Percentiles rank a stretch among this genome's conserved stretches.
These are phyloP conservation scores for Pyrrhosoma nymphula DNA, from an alignment of 2,888 invertebrate genomes.

Conservation along the genomic window DNA sequence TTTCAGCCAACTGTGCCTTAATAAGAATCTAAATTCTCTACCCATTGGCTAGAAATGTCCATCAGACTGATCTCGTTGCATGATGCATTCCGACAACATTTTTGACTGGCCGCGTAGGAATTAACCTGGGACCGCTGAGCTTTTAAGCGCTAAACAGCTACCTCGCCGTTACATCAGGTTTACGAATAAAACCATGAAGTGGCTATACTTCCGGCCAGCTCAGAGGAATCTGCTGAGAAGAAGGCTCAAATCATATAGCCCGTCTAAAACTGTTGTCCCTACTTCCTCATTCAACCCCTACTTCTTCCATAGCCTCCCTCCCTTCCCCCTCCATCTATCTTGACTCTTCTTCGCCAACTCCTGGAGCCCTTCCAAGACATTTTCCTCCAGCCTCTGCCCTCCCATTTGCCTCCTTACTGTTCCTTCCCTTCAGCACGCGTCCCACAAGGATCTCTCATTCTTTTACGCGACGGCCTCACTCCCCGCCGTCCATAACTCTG, in stretches of 20 bases:
- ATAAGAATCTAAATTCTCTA: too few relatives aligned
- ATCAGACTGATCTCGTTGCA: too few relatives aligned
- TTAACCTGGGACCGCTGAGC: too few relatives aligned
- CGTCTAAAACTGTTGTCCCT: neutral
- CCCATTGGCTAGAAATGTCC: too few relatives aligned
- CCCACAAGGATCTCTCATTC: neutral
- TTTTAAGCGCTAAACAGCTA: too few relatives aligned
- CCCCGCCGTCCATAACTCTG: neutral
- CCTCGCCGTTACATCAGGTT: too few relatives aligned
- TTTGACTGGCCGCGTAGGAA: too few relatives aligned
- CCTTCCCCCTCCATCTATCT: neutral
- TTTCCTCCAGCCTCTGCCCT: neutral
- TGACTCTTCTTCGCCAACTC: neutral
- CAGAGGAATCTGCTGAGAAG: too few relatives aligned
- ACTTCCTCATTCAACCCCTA: neutral
- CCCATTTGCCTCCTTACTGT: neutral
- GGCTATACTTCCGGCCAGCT: too few relatives aligned
- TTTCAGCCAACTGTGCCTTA: too few relatives aligned
- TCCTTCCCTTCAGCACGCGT: slow-evolving; percentile 14
- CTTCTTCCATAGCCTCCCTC: neutral
- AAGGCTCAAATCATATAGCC: neutral
- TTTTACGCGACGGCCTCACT: neutral
- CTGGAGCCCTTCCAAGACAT: neutral
- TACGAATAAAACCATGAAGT: too few relatives aligned
- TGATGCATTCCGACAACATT: too few relatives aligned